Evolutionary conservation across 2,888 invertebrate species (phyloP).

Genomic region (Chymomyza procnemis): DNA sequence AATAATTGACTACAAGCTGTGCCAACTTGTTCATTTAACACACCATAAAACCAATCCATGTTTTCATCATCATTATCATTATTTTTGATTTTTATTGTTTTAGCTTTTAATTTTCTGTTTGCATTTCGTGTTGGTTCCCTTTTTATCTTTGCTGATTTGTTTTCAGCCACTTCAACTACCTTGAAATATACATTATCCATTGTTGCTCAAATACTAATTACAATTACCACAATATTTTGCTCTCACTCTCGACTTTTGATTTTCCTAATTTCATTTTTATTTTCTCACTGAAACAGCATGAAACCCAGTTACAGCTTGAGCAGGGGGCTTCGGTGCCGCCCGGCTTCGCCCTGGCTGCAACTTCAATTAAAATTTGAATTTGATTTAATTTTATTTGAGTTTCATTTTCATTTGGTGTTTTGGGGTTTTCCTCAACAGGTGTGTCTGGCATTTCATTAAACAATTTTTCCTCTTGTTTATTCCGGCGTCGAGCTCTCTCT

Average conservation of each 20-base stretch:
- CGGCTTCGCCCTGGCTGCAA: not conserved
- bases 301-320: not conserved
- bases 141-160: not conserved
- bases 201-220: not conserved
- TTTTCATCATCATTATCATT: no score
- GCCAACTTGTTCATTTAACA: no score
- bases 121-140: not conserved
- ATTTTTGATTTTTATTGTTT: no score
- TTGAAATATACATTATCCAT: not conserved
- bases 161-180: not conserved
- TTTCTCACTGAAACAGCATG: not conserved
- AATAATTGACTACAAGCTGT: no score
- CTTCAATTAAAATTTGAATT: not conserved
- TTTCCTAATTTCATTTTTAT: not conserved
- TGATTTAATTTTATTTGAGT: not conserved
- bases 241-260: not conserved
- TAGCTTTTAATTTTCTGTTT: no score
- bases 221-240: not conserved
- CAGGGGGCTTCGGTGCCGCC: no score
- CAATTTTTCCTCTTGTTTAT: slow-evolving; percentile 20
- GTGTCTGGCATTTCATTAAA: slow-evolving; percentile 61
- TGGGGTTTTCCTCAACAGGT: slow-evolving; percentile 56
- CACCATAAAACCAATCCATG: no score
- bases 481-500: not conserved
- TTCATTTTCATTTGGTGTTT: slow-evolving; percentile 19